Percentiles rank a stretch among this genome's conserved stretches.
Conservation (phyloP, 2,888 invertebrate species). For the Aelia acuminata region DNA sequence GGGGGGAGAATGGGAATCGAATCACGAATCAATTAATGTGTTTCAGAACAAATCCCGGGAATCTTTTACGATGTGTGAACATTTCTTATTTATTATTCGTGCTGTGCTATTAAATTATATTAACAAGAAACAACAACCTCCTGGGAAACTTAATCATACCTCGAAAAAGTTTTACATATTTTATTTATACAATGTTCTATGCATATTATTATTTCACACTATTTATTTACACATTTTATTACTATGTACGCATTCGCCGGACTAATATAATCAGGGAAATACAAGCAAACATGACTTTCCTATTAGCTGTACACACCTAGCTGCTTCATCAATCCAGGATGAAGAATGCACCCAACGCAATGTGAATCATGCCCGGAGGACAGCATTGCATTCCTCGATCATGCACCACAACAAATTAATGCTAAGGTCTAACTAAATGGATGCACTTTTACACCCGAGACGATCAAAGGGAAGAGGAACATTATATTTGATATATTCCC, state of each 20-base stretch:
- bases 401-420: not conserved
- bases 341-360: not conserved
- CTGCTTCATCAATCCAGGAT: not conserved
- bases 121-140: no score
- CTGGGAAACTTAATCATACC: no score
- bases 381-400: not conserved
- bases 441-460: not conserved
- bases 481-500: slow-evolving; percentile 10
- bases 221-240: not conserved
- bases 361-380: not conserved
- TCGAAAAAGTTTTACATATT: no score
- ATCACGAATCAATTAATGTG: no score
- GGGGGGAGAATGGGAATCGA: no score
- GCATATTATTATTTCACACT: no score
- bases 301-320: not conserved
- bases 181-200: no score
- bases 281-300: not conserved
- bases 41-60: no score
- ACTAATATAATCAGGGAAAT: not conserved
- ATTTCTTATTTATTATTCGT: no score
- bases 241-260: not conserved
- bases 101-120: no score
- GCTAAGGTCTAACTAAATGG: not conserved
- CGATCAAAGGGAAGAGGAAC: slow-evolving; percentile 2
- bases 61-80: no score